Base-by-base conservation (phyloP, 2,888 invertebrate species). In the Apantesis nais region DNA sequence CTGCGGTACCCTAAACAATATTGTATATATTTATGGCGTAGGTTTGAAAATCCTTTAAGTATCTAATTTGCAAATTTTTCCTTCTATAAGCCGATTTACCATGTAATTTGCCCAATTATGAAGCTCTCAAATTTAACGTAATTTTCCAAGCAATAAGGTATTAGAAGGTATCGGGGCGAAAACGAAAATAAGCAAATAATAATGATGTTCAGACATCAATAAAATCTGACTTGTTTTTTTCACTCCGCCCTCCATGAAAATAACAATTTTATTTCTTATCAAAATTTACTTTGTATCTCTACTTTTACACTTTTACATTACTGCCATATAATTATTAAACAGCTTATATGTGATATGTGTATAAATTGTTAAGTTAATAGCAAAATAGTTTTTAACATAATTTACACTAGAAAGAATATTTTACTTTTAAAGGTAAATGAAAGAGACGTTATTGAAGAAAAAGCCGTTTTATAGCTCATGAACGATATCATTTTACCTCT, bases 31-130 rank as follows among this genome's bases (percentile, higher is more conserved):
- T 72, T 64, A 67, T 60, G 37, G 74, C 75, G 85, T 84, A 83
- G 85, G 83, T 79, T 83, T 70, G 79, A 73, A 88, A 89, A 92
- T 92, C 90, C 87, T 89, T 88, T 89, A 91, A 93, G 91, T 90
- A 90, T 82, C 90, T 91, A 90, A 93, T 93, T 94, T 91, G 86
- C 80, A 81, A 86, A 84, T 87, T 89, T 90, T 92, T 89, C 77
- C 82, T 83, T 78, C 81, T 80, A 75, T 90, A 92, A 93, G 91
- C 86, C 89, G 93, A 91, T 93, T 93, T 90, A 77, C 79, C 78
- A 82, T 80, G 86, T 89, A 90, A 93, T 92, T 92, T 89, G 85
- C 78, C 88, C 89, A 92, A 92, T 94, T 92, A 94, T 92, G 89
- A 87, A 88, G 85, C 88, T 89, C 88, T 88, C 84, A 89, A 91